Evolutionary conservation across 2,797 vertebrate genomes (phyloP), one percentile per base, ranked within the genome.

Genomic region (Meriones psammophilus): DNA sequence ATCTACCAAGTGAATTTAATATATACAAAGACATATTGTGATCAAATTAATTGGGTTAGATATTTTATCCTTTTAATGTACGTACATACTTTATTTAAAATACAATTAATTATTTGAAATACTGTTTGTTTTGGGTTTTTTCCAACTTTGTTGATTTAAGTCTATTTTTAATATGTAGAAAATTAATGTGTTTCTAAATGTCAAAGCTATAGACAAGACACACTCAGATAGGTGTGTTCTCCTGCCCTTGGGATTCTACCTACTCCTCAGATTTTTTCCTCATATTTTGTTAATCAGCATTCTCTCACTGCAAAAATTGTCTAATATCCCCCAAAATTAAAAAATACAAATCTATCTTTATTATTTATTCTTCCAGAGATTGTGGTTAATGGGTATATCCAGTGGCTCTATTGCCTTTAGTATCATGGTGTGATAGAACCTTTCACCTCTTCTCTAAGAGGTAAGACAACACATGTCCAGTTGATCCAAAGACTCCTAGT

Each of bases 151-250:
- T 56, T 56, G 15, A 87, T 74, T 69, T 90, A 28, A 71, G 71
- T 84, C 88, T 71, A 50, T 42, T 92, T 93, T 89, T 64, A 50
- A 83, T 92, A 88, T 54, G 30, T 87, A 76, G 58, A 69, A 62
- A 54, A 76, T 71, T 77, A 30, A 10, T n/a, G 60, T 36, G 46
- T 73, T 89, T 94, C 56, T 42, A 74, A 81, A 79, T 62, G 24
- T 50, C 81, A 77, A 88, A 85, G 46, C 0, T 64, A 4, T 54
- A 69, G 20, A 58, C 4, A 71, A 78, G 5, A 15, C 39, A 50
- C 7, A 62, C 22, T 33, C 17, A 77, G 28, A 86, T 3, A 54
- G 3, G 1, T 81, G 1, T 81, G 1, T 87, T 33, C 28, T 30
- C 17, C 33, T 36, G 46, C 42, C 4, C 3, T 28, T 54, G 22